These are phyloP conservation scores for Bruchidius siliquastri DNA, from an alignment of 2,888 invertebrate genomes.

Conservation along the genomic window DNA sequence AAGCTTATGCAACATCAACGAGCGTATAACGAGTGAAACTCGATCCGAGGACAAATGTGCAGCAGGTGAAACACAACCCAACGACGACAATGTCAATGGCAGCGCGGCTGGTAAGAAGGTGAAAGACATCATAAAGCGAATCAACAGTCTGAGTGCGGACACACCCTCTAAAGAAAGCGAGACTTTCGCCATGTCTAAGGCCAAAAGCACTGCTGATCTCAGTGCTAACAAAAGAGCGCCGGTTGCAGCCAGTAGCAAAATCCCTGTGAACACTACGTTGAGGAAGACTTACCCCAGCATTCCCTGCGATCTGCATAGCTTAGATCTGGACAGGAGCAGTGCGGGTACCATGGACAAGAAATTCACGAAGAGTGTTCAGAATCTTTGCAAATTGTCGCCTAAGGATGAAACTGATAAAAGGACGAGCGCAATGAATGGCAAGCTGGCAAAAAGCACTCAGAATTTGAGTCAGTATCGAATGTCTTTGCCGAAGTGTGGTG, in stretches of 20 bases:
- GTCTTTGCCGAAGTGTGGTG: slow-evolving; percentile 11
- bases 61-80: slow-evolving; percentile 5
- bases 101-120: slow-evolving; percentile 31
- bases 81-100: slow-evolving; percentile 7
- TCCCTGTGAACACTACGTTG: slow-evolving; percentile 40
- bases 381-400: background rate
- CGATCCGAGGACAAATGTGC: too few relatives aligned
- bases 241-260: slow-evolving; percentile 31
- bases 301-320: slow-evolving; percentile 44
- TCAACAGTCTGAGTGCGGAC: slow-evolving; percentile 32
- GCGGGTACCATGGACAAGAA: slow-evolving; percentile 15
- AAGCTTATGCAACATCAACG: slow-evolving; percentile 33
- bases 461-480: slow-evolving; percentile 15
- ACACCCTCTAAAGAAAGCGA: slow-evolving; percentile 4
- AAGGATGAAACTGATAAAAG: too few relatives aligned
- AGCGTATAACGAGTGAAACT: background rate
- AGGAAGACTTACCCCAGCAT: slow-evolving; percentile 43
- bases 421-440: slow-evolving; percentile 11
- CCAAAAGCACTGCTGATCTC: slow-evolving; percentile 37
- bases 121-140: slow-evolving; percentile 35
- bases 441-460: slow-evolving; percentile 11
- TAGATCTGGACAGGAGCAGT: slow-evolving; percentile 34
- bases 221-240: slow-evolving; percentile 25
- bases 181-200: slow-evolving; percentile 27
- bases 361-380: slow-evolving; percentile 11